phyloP scores from a whole-genome alignment of 2,888 invertebrate species.

The Andrena dorsata region DNA sequence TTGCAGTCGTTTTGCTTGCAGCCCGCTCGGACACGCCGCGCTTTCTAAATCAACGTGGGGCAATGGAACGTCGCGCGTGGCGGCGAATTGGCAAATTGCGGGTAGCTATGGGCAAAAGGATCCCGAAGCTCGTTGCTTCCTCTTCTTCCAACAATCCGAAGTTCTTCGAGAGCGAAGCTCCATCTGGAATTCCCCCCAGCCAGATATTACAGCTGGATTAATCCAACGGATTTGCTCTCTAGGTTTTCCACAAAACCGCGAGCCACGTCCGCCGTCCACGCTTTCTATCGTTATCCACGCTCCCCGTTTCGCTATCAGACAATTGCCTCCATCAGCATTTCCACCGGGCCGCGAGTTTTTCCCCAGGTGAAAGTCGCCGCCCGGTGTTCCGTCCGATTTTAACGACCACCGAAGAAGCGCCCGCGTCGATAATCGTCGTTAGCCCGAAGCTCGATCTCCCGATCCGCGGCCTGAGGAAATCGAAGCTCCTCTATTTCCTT shows the following conservation, averaged over 20 bases:
- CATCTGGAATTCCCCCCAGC: slow-evolving; percentile 3
- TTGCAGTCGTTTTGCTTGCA: slow-evolving; percentile 59
- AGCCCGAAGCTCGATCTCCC: background rate
- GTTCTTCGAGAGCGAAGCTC: background rate
- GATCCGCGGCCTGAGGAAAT: slow-evolving; percentile 34
- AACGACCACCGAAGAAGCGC: slow-evolving; percentile 28
- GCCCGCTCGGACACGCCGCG: slow-evolving; percentile 29
- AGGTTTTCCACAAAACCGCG: slow-evolving; percentile 46
- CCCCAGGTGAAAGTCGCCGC: slow-evolving; percentile 61
- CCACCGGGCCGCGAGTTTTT: slow-evolving; percentile 41
- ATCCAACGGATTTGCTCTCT: slow-evolving; percentile 9
- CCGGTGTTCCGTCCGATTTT: slow-evolving; percentile 29
- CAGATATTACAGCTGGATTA: slow-evolving; percentile 18
- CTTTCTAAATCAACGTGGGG: slow-evolving; percentile 53
- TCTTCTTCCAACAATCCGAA: background rate
- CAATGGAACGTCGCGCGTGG: slow-evolving; percentile 37
- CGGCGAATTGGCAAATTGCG: slow-evolving; percentile 46
- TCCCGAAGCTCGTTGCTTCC: slow-evolving; percentile 21
- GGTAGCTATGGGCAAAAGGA: slow-evolving; percentile 12
- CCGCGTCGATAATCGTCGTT: slow-evolving; percentile 16
- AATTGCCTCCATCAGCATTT: slow-evolving; percentile 56
- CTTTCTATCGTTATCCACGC: slow-evolving; percentile 48
- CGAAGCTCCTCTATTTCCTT: slow-evolving; percentile 48
- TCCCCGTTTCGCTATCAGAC: slow-evolving; percentile 32
- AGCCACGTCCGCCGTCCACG: slow-evolving; percentile 19